Percentiles rank a stretch among this genome's conserved stretches.
Conservation (phyloP, 2,888 invertebrate genomes). For the Lapara coniferarum region DNA sequence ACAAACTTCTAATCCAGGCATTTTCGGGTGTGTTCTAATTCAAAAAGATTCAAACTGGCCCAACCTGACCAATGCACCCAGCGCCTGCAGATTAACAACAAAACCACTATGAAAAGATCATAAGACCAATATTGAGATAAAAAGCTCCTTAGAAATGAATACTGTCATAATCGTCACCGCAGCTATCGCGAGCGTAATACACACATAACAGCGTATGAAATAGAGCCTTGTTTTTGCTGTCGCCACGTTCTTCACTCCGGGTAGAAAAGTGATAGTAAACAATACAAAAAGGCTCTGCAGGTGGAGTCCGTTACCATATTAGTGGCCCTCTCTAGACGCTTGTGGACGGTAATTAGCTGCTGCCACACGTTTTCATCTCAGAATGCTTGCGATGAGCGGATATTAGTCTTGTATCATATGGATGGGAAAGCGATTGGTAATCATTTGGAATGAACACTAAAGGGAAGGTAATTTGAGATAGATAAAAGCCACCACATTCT, state of each 20-base stretch:
- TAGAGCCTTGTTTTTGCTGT: not conserved
- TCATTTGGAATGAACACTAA: not conserved
- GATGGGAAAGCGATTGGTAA: constrained; percentile 40
- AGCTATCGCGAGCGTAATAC: not conserved
- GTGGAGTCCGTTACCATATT: constrained; percentile 45
- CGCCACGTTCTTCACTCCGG: constrained; percentile 14
- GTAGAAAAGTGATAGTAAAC: constrained; percentile 31
- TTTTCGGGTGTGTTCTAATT: too few relatives aligned
- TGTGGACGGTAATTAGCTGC: constrained; percentile 58
- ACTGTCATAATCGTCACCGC: not conserved
- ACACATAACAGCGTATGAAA: not conserved
- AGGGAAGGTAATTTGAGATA: not conserved
- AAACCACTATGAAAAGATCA: too few relatives aligned
- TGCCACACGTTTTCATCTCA: constrained; percentile 55
- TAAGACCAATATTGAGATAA: too few relatives aligned
- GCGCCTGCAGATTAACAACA: too few relatives aligned
- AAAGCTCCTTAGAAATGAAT: too few relatives aligned
- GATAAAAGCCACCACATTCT: too few relatives aligned
- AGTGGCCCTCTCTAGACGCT: constrained; percentile 48
- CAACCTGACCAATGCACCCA: too few relatives aligned
- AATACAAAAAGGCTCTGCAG: constrained; percentile 42
- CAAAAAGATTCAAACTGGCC: too few relatives aligned
- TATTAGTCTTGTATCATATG: constrained; percentile 25
- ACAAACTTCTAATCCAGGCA: too few relatives aligned
- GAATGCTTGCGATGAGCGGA: constrained; percentile 49